Conservation (phyloP, 92 coral and sea anemone genomes). For the Epizoanthus stellaris region DNA sequence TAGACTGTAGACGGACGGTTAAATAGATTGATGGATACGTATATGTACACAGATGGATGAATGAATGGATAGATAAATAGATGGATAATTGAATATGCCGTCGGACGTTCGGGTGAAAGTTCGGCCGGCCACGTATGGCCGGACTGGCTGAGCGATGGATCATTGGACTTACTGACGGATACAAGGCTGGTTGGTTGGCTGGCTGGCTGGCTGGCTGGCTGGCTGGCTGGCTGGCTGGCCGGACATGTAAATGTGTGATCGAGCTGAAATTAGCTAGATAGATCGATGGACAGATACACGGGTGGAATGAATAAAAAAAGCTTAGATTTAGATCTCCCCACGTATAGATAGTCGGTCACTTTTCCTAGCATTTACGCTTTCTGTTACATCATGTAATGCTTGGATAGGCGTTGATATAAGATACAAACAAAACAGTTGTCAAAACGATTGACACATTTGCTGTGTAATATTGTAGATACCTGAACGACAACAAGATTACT, state of each 20-base stretch:
- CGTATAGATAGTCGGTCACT: not conserved
- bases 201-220: too few relatives aligned
- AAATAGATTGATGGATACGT: too few relatives aligned
- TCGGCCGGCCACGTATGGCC: not conserved
- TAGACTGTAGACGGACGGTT: too few relatives aligned
- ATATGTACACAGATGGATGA: too few relatives aligned
- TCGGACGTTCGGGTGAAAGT: too few relatives aligned
- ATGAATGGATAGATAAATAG: too few relatives aligned
- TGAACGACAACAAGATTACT: conserved; percentile 29
- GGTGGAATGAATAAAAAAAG: not conserved
- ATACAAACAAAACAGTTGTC: not conserved
- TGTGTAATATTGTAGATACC: conserved; percentile 11
- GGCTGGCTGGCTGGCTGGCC: too few relatives aligned
- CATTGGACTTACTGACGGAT: too few relatives aligned
- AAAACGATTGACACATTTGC: not conserved
- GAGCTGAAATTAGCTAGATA: not conserved
- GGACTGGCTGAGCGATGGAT: too few relatives aligned
- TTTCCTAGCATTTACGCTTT: not conserved
- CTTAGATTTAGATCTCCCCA: not conserved
- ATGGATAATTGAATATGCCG: too few relatives aligned
- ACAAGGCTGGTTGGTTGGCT: too few relatives aligned
- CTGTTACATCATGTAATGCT: not conserved
- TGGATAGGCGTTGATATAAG: not conserved
- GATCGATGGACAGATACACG: not conserved
- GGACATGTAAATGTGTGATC: too few relatives aligned